phyloP scores from a whole-genome alignment of 2,797 vertebrate genomes.

The Busarellus nigricollis region DNA sequence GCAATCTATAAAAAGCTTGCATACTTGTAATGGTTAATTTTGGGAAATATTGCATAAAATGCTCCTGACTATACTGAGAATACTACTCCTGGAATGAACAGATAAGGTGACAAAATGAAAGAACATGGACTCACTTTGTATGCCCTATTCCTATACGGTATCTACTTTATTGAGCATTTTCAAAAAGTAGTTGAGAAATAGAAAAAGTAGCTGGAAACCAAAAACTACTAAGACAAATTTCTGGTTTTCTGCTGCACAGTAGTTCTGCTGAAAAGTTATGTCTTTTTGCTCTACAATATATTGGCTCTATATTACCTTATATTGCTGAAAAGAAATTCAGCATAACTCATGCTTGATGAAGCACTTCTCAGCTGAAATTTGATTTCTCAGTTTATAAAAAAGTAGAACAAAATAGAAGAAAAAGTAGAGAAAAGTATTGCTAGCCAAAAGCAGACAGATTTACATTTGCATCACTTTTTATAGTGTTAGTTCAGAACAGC shows the following conservation, averaged over 20 bases:
- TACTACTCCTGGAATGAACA: not conserved
- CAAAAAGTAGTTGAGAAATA: not conserved
- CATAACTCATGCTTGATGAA: slow-evolving; percentile 8
- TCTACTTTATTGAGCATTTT: not conserved
- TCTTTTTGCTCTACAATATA: not conserved
- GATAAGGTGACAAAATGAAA: not conserved
- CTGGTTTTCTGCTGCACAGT: not conserved
- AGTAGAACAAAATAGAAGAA: not conserved
- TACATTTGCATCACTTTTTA: slow-evolving; percentile 23
- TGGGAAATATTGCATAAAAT: not conserved
- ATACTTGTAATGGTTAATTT: not conserved
- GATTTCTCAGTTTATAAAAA: slow-evolving; percentile 29
- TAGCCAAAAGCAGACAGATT: slow-evolving; percentile 32
- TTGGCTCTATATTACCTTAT: slow-evolving; percentile 4
- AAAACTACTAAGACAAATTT: not conserved
- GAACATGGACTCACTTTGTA: not conserved
- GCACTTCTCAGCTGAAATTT: slow-evolving; percentile 24
- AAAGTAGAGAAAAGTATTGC: not conserved
- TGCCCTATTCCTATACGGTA: not conserved
- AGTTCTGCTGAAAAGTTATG: not conserved
- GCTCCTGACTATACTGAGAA: not conserved
- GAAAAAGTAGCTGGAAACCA: not conserved
- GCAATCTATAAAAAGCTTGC: not conserved
- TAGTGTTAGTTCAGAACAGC: slow-evolving; percentile 27
- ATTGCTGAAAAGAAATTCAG: not conserved